Conservation (phyloP, 2,113 vertebrate species). For the Aleadryas rufinucha region DNA sequence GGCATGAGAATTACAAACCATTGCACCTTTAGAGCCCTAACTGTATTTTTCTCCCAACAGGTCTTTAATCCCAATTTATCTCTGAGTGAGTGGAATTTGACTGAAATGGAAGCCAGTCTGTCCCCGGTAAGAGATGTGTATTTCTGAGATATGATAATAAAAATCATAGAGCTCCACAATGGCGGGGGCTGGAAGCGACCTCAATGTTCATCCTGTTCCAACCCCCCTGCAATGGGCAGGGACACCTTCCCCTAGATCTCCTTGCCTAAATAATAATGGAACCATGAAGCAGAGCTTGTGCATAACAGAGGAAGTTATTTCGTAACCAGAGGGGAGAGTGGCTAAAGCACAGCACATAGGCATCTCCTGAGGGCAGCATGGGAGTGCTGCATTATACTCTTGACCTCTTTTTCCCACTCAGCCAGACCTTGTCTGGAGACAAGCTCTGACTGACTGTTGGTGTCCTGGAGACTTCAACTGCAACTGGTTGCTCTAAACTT, state of each 20-base stretch:
- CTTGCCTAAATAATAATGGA: not conserved
- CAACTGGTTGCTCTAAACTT: not conserved
- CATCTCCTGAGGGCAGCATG: not conserved
- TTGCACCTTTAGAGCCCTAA: not conserved
- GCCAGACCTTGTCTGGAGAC: not conserved
- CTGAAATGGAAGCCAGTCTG: constrained; percentile 83
- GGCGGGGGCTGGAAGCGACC: not conserved
- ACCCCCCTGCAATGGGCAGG: not conserved
- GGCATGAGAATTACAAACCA: not conserved
- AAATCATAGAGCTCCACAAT: not conserved
- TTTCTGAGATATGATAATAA: not conserved
- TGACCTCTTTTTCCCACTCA: not conserved
- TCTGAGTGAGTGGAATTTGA: constrained; percentile 85
- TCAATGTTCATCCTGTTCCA: not conserved
- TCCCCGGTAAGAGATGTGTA: constrained; percentile 77
- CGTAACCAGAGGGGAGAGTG: not conserved
- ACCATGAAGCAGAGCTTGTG: not conserved
- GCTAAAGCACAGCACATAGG: not conserved
- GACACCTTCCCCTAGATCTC: not conserved
- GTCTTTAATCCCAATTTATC: constrained; percentile 83
- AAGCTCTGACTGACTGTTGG: not conserved
- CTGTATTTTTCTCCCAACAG: constrained; percentile 47
- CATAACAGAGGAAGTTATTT: not conserved
- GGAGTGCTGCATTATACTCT: not conserved
- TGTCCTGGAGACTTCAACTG: not conserved